Evolutionary conservation across 2,888 invertebrate species (phyloP), one percentile per base, ranked within the genome.

Genomic region (Nezara viridula): DNA sequence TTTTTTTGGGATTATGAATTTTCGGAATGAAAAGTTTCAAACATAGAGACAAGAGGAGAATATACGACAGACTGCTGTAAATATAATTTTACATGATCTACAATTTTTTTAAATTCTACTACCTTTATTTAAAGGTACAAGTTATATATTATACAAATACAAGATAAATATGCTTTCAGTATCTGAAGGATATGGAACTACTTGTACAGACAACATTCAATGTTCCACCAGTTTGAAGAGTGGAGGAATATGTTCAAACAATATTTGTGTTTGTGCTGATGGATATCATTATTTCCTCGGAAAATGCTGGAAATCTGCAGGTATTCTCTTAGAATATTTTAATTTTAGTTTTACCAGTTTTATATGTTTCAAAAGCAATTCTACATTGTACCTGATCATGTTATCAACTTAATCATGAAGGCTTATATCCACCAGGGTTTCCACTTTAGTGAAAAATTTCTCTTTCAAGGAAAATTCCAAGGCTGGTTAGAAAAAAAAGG

Each of bases 281-380:
- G 90, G 90, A 6, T 91, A 90, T 85, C 91, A 91, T 77, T 91
- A 91, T 77, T 90, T 90, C 27, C 27, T 88, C 6, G 91, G 91
- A 66, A 88, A 90, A 47, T 91, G 91, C 52, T 91, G 91, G 91
- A 90, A 90, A 81, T 89, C 90, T 7, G 50, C 90, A 50, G 90
- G 90, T 90, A 81, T 55, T 32, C 86, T 50, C 47, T 50, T 49
- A 55, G 9, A 73, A 7, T 37, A 37, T 37, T 27, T 14, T 60
- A 60, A n/a, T 27, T 73, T 73, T 73, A 37, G 14, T 55, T n/a
- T n/a, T 55, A 55, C 9, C 7, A 10, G 10, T 0, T n/a, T 55
- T 55, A n/a, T 55, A 55, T n/a, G 5, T n/a, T 55, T n/a, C 10
- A n/a, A 1, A 6, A 55, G n/a, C 12, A n/a, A 55, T n/a, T n/a